Base-by-base conservation (phyloP, 2,113 vertebrate species). In the Thomomys bottae region DNA sequence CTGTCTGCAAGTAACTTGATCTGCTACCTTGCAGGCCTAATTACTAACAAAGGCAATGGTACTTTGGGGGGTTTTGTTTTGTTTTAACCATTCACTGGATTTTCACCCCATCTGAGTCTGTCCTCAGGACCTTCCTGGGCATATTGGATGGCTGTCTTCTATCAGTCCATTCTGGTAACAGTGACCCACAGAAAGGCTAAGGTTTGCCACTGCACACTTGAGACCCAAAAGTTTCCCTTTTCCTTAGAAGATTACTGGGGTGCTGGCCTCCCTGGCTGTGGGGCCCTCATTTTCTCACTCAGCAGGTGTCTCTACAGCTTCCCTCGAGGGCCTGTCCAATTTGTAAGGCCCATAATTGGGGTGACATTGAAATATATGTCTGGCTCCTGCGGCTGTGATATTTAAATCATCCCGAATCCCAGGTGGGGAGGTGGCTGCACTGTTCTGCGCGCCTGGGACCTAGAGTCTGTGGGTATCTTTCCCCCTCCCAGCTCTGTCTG, bases 341-440 rank as follows among this genome's bases (percentile, higher is more conserved):
- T 81, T 68, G 49, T 40, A 77, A 73, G 79, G 20, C 64, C 26
- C 59, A 59, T 92, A 95, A 95, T 82, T 90, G 92, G 82, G 77
- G 91, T 96, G 94, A 95, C 94, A 95, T 93, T 95, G 96, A 95
- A 95, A 89, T 3, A 0, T 78, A 82, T 18, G 88, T 86, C 87
- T 96, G 83, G 84, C 80, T 95, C 40, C 71, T 28, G 30, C 63
- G 86, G 72, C 92, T 93, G 89, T 93, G 87, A 79, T 94, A 92
- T 96, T 95, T 92, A 96, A 96, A 94, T 95, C 84, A 61, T 34
- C 67, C 49, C 24, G 77, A 78, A 77, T 78, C 49, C 80, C 89
- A 40, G 40, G 68, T 73, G 67, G 71, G 61, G 61, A 93, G 54
- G 54, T 68, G 23, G 42, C 57, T 68, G 15, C 63, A 24, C 4